phyloP scores from a whole-genome alignment of 2,888 invertebrate genomes.

The Dolichopus griseipennis region DNA sequence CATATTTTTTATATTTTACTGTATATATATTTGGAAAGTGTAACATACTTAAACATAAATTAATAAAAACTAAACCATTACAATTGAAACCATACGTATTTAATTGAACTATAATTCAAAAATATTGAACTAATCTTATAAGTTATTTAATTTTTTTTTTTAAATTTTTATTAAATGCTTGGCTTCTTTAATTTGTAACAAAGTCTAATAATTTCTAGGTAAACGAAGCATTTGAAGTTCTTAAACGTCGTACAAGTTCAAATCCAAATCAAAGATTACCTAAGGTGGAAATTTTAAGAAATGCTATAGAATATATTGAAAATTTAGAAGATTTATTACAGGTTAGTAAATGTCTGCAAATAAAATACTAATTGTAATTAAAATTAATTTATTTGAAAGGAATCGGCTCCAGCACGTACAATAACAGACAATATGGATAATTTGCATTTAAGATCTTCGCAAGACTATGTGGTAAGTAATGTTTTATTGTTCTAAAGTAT shows the following conservation, averaged over 20 bases:
- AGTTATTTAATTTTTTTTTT: too few relatives aligned
- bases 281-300: conserved; percentile 93
- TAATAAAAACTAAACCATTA: too few relatives aligned
- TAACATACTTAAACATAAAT: too few relatives aligned
- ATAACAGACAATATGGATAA: conserved; percentile 36
- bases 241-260: conserved; percentile 85
- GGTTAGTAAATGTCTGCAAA: conserved; percentile 34
- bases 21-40: too few relatives aligned
- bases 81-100: too few relatives aligned
- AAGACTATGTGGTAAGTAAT: conserved; percentile 42
- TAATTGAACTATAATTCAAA: too few relatives aligned
- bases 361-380: background rate
- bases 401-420: conserved; percentile 37
- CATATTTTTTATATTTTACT: too few relatives aligned
- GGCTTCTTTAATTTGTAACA: background rate
- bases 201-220: conserved; percentile 51
- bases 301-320: conserved; percentile 97
- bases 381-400: conserved; percentile 26
- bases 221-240: conserved; percentile 94
- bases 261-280: conserved; percentile 94
- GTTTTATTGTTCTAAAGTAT: background rate
- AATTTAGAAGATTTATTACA: conserved; percentile 74
- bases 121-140: too few relatives aligned
- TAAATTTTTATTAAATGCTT: too few relatives aligned
- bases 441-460: conserved; percentile 36